Conservation (phyloP, 2,797 vertebrate genomes). For the Ambastaia sidthimunki region DNA sequence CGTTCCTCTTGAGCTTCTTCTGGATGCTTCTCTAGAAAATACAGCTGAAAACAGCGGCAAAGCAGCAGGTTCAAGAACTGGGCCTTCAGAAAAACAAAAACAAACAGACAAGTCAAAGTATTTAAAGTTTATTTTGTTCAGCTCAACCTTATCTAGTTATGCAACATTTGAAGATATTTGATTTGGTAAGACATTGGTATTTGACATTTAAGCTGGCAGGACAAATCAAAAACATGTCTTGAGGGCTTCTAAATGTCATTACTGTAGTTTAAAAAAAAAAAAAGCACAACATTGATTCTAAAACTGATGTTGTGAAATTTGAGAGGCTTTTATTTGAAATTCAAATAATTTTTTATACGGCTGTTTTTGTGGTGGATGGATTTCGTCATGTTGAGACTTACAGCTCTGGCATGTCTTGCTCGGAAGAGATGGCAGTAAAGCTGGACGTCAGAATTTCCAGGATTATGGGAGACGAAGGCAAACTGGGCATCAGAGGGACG, state of each 20-base stretch:
- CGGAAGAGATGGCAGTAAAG: constrained; percentile 95
- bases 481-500: constrained; percentile 82
- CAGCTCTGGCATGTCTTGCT: constrained; percentile 85
- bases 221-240: background rate
- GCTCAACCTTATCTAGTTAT: background rate
- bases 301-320: background rate
- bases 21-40: constrained; percentile 86
- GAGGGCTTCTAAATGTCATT: background rate
- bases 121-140: too few species aligned
- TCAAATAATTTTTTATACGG: too few species aligned
- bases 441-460: constrained; percentile 72
- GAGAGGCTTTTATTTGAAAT: background rate
- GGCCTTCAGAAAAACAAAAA: constrained; percentile 71
- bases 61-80: constrained; percentile 91
- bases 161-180: background rate
- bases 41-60: constrained; percentile 94
- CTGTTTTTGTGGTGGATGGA: background rate
- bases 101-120: background rate
- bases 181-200: too few species aligned
- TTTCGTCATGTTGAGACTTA: constrained; percentile 62
- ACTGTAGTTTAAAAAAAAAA: background rate
- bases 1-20: constrained; percentile 76
- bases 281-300: constrained; percentile 3
- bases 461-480: constrained; percentile 92
- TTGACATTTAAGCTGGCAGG: background rate